phyloP scores from a whole-genome alignment of 2,113 vertebrate genomes.

The Balaenoptera acutorostrata region DNA sequence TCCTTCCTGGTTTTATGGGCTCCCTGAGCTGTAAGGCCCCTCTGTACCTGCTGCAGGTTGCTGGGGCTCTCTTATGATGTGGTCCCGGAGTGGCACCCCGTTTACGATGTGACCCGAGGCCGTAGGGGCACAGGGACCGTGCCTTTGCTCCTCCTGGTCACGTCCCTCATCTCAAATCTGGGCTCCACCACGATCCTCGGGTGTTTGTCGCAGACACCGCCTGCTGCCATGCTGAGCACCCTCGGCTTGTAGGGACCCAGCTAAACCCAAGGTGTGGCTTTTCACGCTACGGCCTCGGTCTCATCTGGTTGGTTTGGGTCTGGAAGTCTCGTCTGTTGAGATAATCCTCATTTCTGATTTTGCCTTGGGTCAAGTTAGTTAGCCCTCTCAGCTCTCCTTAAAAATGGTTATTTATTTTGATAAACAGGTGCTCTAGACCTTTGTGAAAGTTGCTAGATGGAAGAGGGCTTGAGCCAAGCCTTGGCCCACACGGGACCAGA shows the following conservation, averaged over 20 bases:
- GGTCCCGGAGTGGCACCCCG: not conserved
- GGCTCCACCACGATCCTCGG: not conserved
- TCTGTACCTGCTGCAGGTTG: not conserved
- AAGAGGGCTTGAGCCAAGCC: not conserved
- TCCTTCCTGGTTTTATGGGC: not conserved
- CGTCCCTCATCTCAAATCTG: not conserved
- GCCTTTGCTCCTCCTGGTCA: not conserved
- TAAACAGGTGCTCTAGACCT: not conserved
- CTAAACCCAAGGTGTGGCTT: not conserved
- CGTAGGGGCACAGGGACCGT: not conserved
- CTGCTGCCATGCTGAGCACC: not conserved
- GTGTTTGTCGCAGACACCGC: not conserved
- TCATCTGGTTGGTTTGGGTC: not conserved
- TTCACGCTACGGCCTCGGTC: not conserved
- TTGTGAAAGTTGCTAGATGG: not conserved
- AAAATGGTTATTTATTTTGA: not conserved
- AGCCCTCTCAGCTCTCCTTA: not conserved
- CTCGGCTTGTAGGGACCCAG: not conserved
- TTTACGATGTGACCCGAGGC: not conserved
- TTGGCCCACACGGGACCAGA: not conserved
- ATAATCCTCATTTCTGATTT: not conserved
- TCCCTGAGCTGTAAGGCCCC: not conserved
- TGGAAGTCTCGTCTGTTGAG: not conserved
- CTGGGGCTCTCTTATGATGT: not conserved
- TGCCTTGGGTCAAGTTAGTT: not conserved